Percentiles rank a stretch among this genome's conserved stretches.
Evolutionary conservation across 2,888 invertebrate species (phyloP).

Genomic region (Abrostola tripartita): DNA sequence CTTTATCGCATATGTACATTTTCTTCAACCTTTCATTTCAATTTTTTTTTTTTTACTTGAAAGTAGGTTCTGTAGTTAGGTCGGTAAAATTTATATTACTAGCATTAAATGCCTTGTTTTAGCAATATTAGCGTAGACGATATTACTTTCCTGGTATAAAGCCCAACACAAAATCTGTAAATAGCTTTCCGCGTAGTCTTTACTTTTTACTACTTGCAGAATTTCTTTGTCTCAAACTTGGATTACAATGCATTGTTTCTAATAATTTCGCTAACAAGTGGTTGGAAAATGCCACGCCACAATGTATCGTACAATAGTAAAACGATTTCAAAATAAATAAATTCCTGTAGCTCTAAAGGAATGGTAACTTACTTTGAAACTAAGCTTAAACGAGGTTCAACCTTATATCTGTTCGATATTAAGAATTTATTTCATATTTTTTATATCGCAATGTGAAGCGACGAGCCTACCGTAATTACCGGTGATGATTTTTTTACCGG

Average conservation of each 20-base stretch:
- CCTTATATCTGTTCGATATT: slow-evolving; percentile 28
- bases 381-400: slow-evolving; percentile 31
- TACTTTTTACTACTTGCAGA: slow-evolving; percentile 76
- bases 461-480: slow-evolving; percentile 82
- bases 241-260: slow-evolving; percentile 79
- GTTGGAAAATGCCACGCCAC: slow-evolving; percentile 70
- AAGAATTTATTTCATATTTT: slow-evolving; percentile 33
- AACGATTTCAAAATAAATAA: slow-evolving; percentile 64
- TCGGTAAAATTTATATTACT: too few species aligned
- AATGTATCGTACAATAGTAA: slow-evolving; percentile 68
- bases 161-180: slow-evolving; percentile 63
- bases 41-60: too few species aligned
- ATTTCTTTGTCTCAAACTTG: slow-evolving; percentile 79
- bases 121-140: slow-evolving; percentile 18
- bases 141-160: slow-evolving; percentile 63
- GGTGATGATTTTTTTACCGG: slow-evolving; percentile 84
- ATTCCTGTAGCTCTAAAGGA: too few species aligned
- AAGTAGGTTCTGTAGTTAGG: too few species aligned
- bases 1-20: too few species aligned
- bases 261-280: slow-evolving; percentile 80
- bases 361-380: slow-evolving; percentile 42
- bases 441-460: slow-evolving; percentile 71
- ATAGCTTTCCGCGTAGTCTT: slow-evolving; percentile 71
- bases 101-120: slow-evolving; percentile 9
- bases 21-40: too few species aligned